These are phyloP conservation scores for Macrophya annulata DNA, from an alignment of 2,888 invertebrate species.

Conservation along the genomic window DNA sequence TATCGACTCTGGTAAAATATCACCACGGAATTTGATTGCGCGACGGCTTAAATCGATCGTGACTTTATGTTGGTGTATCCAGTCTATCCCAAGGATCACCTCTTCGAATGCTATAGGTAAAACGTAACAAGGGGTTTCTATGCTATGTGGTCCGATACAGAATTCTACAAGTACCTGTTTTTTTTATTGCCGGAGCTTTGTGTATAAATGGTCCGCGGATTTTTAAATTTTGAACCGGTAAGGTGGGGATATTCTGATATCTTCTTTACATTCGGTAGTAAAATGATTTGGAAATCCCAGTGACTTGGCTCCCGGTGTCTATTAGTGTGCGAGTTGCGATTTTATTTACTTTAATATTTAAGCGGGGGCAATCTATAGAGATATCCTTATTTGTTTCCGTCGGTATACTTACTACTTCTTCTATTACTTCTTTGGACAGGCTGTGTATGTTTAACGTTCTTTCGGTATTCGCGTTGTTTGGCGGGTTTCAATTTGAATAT, in stretches of 20 bases:
- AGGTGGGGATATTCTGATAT: background rate
- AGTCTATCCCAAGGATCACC: background rate
- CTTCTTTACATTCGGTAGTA: background rate
- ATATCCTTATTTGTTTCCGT: background rate
- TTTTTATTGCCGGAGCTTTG: background rate
- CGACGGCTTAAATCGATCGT: background rate
- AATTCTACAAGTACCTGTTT: background rate
- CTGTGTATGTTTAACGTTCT: background rate
- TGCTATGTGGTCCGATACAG: background rate
- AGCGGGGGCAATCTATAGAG: background rate
- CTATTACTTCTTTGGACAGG: background rate
- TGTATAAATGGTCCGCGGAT: background rate
- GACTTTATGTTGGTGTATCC: background rate
- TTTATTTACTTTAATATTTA: background rate
- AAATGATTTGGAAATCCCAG: background rate
- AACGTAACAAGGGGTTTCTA: background rate
- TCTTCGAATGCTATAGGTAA: background rate
- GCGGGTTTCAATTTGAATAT: too few relatives aligned
- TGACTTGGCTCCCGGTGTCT: background rate
- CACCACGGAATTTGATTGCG: background rate
- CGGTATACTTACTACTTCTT: background rate
- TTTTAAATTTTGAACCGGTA: slow-evolving; percentile 2
- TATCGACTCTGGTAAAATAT: background rate
- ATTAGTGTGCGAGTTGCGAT: background rate
- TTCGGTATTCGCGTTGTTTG: background rate